Evolutionary conservation across 2,797 vertebrate species (phyloP).

Genomic region (Poeciliopsis infans): DNA sequence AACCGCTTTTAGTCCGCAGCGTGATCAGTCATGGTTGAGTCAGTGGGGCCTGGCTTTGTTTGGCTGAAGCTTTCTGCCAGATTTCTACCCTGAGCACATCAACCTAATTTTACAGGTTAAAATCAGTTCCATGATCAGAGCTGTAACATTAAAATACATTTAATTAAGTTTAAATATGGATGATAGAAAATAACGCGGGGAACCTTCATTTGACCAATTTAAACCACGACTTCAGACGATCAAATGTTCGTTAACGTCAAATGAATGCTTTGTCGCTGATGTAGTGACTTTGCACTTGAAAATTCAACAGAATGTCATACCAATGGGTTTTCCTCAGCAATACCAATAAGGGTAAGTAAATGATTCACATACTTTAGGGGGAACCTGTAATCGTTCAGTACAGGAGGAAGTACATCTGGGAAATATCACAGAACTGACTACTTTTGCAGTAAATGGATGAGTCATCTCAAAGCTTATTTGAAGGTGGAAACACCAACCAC

Average conservation of each 20-base stretch:
- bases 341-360: background rate
- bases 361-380: background rate
- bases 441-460: background rate
- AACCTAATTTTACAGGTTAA: background rate
- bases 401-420: background rate
- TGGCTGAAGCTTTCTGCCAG: background rate
- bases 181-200: background rate
- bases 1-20: background rate
- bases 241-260: background rate
- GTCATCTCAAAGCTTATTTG: background rate
- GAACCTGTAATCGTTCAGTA: background rate
- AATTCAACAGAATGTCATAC: background rate
- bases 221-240: background rate
- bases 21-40: background rate
- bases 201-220: background rate
- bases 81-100: background rate
- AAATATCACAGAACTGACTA: background rate
- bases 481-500: background rate
- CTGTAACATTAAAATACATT: background rate
- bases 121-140: background rate
- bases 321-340: background rate
- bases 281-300: background rate
- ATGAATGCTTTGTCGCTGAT: background rate
- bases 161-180: background rate
- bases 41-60: background rate